Evolutionary conservation across 2,888 invertebrate species (phyloP).

Genomic region (Drosophila subquinaria): DNA sequence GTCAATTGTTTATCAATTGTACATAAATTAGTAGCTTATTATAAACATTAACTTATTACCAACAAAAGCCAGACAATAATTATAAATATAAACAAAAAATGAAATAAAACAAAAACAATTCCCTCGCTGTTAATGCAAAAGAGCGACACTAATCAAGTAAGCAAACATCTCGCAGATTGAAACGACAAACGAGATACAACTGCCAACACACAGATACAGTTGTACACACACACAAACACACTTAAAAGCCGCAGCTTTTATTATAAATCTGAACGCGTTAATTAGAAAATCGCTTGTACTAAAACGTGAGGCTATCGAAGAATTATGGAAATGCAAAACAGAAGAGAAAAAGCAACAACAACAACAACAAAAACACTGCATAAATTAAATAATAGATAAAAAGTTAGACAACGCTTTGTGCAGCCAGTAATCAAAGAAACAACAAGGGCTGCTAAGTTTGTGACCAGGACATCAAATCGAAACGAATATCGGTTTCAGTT

Average conservation of each 20-base stretch:
- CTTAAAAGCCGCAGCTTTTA: constrained; percentile 14
- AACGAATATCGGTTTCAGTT: too few relatives aligned
- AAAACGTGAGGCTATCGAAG: constrained; percentile 60
- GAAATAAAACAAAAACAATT: constrained; percentile 29
- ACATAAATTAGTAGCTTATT: constrained; percentile 46
- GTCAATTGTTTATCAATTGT: constrained; percentile 48
- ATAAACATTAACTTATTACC: constrained; percentile 19
- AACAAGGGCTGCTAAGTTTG: background rate
- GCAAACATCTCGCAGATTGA: constrained; percentile 38
- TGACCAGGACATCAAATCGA: background rate
- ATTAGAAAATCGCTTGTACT: constrained; percentile 60
- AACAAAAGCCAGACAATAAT: constrained; percentile 43
- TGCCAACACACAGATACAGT: constrained; percentile 35
- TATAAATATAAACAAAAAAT: constrained; percentile 48
- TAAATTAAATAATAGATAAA: constrained; percentile 69
- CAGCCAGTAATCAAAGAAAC: background rate
- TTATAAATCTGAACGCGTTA: constrained; percentile 64
- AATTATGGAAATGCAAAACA: constrained; percentile 67
- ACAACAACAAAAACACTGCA: constrained; percentile 35
- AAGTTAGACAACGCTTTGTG: constrained; percentile 27
- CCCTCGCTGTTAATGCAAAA: constrained; percentile 36
- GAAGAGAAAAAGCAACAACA: constrained; percentile 9
- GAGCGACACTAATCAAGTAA: constrained; percentile 48
- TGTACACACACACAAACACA: constrained; percentile 36
- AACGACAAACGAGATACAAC: constrained; percentile 34